Base-by-base conservation (phyloP, 2,888 invertebrate genomes). In the Drosophila anomelani region DNA sequence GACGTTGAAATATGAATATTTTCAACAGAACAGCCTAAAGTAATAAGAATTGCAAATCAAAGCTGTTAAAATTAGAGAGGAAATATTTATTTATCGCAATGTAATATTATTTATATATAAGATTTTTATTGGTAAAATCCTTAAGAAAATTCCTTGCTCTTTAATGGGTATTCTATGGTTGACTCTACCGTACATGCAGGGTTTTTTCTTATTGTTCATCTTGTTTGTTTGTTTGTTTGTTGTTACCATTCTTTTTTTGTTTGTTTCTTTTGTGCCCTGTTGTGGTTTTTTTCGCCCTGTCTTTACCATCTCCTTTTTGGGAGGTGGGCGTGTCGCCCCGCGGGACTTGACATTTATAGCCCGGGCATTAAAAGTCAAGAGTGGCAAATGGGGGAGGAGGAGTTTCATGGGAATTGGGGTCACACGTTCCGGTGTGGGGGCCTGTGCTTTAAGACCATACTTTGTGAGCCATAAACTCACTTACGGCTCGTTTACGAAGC, bases 321-420 rank as follows among this genome's bases (percentile, higher is more conserved):
- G 17, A 63, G 51, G 39, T 26, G 44, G 39, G 57, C 72, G 46
- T 57, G 47, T 26, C 57, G 44, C 47, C 46, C 69, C 76, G 55
- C 51, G 79, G 71, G 81, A 83, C 81, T 86, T 86, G 84, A 84
- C 84, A 85, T 85, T 85, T 85, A 81, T 84, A 76, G 86, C 84
- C 75, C 63, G 49, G 62, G 72, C 84, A 86, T 85, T 85, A 86
- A 86, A 73, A 78, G 76, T 81, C 73, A 66, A 74, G 78, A 66
- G 73, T 67, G 75, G 70, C 64, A 71, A 63, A 70, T 70, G 72
- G 72, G 71, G 62, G 41, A 43, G 62, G 41, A 43, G 66, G 66
- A 49, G 64, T 43, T 64, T 32, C 23, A 34, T 49, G 60, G 60
- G 61, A 34, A 61, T 43, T 51, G 41, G 34, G 46, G 66, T 68